Conservation (phyloP, 2,113 vertebrate species). For the Chrysemys picta region DNA sequence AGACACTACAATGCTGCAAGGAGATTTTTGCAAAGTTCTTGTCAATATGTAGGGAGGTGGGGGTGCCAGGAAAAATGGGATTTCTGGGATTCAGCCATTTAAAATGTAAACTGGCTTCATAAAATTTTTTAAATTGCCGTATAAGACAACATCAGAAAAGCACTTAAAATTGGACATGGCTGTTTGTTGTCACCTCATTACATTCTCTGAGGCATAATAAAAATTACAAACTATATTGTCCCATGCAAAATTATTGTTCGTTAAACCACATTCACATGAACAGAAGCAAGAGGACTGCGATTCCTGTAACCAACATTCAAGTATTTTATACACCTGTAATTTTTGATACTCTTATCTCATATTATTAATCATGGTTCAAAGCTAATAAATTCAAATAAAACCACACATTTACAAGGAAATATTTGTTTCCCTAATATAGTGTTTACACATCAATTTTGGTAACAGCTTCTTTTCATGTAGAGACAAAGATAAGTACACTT, state of each 20-base stretch:
- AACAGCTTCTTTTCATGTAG: constrained; percentile 46
- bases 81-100: background rate
- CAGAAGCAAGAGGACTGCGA: constrained; percentile 39
- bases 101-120: background rate
- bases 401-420: constrained; percentile 63
- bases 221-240: background rate
- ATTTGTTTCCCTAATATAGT: constrained; percentile 43
- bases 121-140: background rate
- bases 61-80: background rate
- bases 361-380: constrained; percentile 26
- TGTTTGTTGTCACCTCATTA: background rate
- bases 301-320: background rate
- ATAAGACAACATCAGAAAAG: background rate
- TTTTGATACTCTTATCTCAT: background rate
- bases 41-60: background rate
- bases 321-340: background rate
- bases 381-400: constrained; percentile 22
- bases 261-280: background rate
- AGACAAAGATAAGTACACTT: constrained; percentile 47
- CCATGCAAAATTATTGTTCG: background rate
- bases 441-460: constrained; percentile 46
- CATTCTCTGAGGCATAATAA: background rate
- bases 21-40: background rate
- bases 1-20: background rate
- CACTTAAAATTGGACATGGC: background rate